Percentiles rank a stretch among this genome's conserved stretches.
Conservation (phyloP, 2,113 vertebrate genomes). For the Tapirus terrestris region DNA sequence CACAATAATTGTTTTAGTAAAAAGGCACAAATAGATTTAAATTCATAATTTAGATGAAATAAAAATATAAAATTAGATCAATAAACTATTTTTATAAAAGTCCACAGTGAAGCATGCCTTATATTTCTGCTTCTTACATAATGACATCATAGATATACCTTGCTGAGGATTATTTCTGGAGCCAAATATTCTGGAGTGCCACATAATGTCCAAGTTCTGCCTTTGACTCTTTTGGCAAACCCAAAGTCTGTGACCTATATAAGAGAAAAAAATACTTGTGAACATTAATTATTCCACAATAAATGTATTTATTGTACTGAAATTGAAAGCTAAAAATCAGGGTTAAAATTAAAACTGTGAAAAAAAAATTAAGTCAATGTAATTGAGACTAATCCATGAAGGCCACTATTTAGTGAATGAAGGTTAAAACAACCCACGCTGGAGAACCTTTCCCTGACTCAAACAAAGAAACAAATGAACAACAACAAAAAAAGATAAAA, state of each 20-base stretch:
- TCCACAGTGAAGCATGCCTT: not conserved
- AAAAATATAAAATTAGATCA: not conserved
- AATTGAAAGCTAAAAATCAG: constrained; percentile 50
- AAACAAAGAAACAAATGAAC: not conserved
- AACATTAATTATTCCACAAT: constrained; percentile 31
- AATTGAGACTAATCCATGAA: constrained; percentile 9
- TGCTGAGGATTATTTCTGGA: constrained; percentile 99
- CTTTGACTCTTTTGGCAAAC: constrained; percentile 99
- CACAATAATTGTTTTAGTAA: not conserved
- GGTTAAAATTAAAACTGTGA: constrained; percentile 33
- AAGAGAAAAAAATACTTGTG: not conserved
- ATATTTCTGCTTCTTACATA: not conserved
- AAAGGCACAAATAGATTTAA: not conserved
- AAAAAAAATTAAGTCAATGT: constrained; percentile 39
- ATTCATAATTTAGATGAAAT: constrained; percentile 30
- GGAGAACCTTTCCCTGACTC: not conserved
- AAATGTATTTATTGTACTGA: not conserved
- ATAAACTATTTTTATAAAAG: not conserved
- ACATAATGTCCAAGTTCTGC: constrained; percentile 99
- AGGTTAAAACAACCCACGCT: not conserved
- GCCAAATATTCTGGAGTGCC: constrained; percentile 99
- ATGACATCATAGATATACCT: constrained; percentile 86
- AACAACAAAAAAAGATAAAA: not conserved
- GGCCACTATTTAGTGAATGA: not conserved
- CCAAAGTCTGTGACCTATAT: constrained; percentile 98